Conservation (phyloP, 2,113 vertebrate species). For the Cranoglanis bouderius region DNA sequence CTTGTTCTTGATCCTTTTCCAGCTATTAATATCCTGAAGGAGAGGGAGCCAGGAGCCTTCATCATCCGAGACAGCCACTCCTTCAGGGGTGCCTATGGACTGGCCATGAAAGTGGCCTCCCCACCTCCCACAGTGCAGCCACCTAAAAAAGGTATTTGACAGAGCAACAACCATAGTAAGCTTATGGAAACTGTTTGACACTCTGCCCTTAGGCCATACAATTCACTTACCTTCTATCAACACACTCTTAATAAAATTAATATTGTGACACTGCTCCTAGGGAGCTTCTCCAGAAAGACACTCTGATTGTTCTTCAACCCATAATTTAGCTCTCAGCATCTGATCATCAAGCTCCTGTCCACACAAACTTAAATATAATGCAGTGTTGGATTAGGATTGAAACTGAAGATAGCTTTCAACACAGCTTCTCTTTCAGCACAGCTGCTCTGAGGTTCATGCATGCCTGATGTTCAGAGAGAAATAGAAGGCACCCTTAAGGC, state of each 20-base stretch:
- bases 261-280: not conserved
- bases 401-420: not conserved
- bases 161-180: conserved; percentile 68
- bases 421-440: conserved; percentile 24
- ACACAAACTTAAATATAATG: conserved; percentile 15
- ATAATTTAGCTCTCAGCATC: conserved; percentile 9
- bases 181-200: conserved; percentile 86
- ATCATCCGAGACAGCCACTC: conserved; percentile 98
- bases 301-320: not conserved
- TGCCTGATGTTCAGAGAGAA: not conserved
- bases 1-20: conserved; percentile 40
- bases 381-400: conserved; percentile 13
- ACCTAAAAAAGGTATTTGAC: conserved; percentile 88
- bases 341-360: conserved; percentile 4
- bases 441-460: not conserved
- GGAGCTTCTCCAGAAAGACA: conserved; percentile 11
- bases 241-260: not conserved
- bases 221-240: conserved; percentile 14
- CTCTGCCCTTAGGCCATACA: not conserved
- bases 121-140: conserved; percentile 87
- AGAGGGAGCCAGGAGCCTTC: conserved; percentile 91
- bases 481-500: not conserved
- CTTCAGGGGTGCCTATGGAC: conserved; percentile 91
- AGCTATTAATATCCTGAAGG: conserved; percentile 90
- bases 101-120: conserved; percentile 96